phyloP scores from a whole-genome alignment of 2,797 vertebrate genomes.

The Anabacerthia variegaticeps region DNA sequence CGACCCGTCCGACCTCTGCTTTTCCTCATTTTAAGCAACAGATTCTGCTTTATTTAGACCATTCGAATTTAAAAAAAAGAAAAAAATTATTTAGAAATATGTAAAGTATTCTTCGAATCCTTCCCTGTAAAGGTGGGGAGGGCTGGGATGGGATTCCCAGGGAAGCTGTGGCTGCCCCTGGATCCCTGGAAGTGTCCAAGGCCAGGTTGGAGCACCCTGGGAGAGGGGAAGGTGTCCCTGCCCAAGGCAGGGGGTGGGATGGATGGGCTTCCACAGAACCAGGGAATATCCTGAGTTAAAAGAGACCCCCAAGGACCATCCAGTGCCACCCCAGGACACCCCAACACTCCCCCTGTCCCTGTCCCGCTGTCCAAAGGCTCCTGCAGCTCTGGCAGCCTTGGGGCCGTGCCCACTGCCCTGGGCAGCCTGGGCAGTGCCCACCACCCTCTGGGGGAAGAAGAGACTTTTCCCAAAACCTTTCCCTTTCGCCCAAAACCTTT shows the following conservation, averaged over 20 bases:
- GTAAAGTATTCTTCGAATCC: background rate
- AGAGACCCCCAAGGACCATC: background rate
- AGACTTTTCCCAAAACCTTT: too few relatives aligned
- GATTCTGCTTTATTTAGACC: background rate
- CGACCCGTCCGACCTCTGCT: constrained; percentile 72
- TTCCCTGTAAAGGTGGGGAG: rapidly evolving
- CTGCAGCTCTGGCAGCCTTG: background rate
- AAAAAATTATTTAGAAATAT: background rate
- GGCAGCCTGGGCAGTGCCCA: too few relatives aligned
- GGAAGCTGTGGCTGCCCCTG: background rate
- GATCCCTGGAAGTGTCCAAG: background rate
- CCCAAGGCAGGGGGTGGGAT: background rate
- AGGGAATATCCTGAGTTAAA: background rate
- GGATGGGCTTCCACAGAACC: rapidly evolving
- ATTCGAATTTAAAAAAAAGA: background rate
- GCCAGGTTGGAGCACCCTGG: background rate
- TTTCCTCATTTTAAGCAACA: constrained; percentile 56
- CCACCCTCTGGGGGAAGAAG: too few relatives aligned
- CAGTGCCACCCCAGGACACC: background rate
- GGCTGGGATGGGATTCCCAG: background rate
- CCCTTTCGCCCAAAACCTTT: too few relatives aligned
- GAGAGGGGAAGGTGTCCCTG: background rate
- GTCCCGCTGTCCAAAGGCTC: rapidly evolving
- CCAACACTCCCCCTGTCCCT: too few relatives aligned
- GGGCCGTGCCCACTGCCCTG: background rate